phyloP scores from a whole-genome alignment of 2,797 vertebrate species.

The Erpetoichthys calabaricus region DNA sequence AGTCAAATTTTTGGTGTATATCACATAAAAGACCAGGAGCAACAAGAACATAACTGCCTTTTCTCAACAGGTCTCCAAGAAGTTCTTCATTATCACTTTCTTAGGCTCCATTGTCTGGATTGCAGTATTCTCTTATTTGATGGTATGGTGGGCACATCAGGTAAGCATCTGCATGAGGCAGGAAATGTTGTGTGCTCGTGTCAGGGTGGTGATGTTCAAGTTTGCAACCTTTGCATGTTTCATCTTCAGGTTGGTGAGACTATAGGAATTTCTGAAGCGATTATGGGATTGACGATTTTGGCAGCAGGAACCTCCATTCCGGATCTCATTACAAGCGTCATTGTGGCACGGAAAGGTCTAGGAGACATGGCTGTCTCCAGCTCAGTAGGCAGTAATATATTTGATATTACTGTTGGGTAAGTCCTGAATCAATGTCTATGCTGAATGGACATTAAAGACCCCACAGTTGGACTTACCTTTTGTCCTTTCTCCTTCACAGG shows the following conservation, averaged over 20 bases:
- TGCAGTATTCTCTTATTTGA: conserved; percentile 79
- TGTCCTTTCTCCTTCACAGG: conserved; percentile 37
- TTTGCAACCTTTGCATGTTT: conserved; percentile 4
- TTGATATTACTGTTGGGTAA: conserved; percentile 94
- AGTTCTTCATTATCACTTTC: conserved; percentile 70
- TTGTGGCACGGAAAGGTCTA: conserved; percentile 87
- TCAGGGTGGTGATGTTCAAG: background rate
- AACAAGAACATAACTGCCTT: background rate
- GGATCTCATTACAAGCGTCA: conserved; percentile 93
- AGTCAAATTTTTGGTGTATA: too few species aligned
- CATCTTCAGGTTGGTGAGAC: conserved; percentile 78
- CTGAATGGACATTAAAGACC: background rate
- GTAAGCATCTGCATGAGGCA: conserved; percentile 34
- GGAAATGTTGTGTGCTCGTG: background rate
- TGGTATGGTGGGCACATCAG: conserved; percentile 98
- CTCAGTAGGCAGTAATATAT: conserved; percentile 94
- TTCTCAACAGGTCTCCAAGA: conserved; percentile 60
- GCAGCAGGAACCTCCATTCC: conserved; percentile 93
- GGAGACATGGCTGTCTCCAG: conserved; percentile 97
- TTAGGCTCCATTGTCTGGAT: conserved; percentile 87
- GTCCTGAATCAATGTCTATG: conserved; percentile 20
- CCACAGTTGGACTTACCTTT: background rate
- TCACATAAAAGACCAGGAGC: too few species aligned
- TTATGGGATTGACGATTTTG: conserved; percentile 90
- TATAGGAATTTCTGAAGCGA: conserved; percentile 90